Base-by-base conservation (phyloP, 2,113 vertebrate genomes). In the Caranx melampygus region DNA sequence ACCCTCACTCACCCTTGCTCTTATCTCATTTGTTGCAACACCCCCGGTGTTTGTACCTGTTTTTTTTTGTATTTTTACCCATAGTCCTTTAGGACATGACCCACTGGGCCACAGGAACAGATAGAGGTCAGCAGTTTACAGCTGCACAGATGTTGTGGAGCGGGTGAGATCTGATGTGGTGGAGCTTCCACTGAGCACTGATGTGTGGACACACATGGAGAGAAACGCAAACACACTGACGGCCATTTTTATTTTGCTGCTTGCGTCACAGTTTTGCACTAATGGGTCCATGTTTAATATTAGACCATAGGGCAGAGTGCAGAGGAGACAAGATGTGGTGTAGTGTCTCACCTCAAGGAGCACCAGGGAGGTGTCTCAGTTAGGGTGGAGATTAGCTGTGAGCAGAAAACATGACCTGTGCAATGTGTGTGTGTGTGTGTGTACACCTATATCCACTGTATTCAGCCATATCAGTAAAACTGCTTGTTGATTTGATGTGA, bases 51-150 rank as follows among this genome's bases (percentile, higher is more conserved):
- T 81, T 73, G 65, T 37, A 13, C 54, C 26, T 47, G 11, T 55
- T 58, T 72, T 26, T 26, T 26, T 26, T 67, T 77, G 59, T 81
- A 40, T 71, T 89, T 85, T 51, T 58, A 72, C 69, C 70, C 64
- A 47, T 2, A 58, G 37, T 85, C 51, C 88, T 83, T 13, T 2
- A 3, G 74, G 85, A 59, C 47, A 44, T 77, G 88, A 92, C 87
- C 84, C 69, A 58, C 26, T 33, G 75, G 76, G 67, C 73, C 47
- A 70, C 44, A 76, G 71, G 76, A 69, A 74, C 84, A 78, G 55
- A 55, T 34, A 63, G 84, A 88, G 85, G 85, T 88, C 87, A 91
- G 54, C 72, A 70, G 69, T 86, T 75, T 77, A 72, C 78, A 83
- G 81, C 68, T 71, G 78, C 63, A 47, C 52, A 7, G 75, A 72